Evolutionary conservation across 2,888 invertebrate species (phyloP).

Genomic region (Parapristionchus giblindavisi): DNA sequence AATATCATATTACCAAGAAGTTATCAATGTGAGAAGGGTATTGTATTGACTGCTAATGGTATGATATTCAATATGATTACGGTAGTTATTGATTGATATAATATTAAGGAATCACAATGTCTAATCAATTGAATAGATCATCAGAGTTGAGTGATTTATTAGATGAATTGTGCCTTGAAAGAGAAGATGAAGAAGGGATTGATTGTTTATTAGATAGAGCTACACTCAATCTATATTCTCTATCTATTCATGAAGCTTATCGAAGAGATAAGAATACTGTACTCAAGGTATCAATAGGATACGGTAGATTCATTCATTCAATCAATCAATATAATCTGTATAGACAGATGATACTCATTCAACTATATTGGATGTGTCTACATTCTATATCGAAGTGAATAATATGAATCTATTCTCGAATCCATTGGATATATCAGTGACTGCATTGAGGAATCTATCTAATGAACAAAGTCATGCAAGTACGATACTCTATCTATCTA

Average conservation of each 20-base stretch:
- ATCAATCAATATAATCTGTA: constrained; percentile 3
- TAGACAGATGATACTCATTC: neutral
- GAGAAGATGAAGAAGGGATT: constrained; percentile 38
- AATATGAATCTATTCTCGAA: constrained; percentile 21
- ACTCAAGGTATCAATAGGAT: neutral
- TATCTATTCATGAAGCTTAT: constrained; percentile 40
- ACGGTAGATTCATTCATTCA: neutral
- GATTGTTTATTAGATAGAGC: constrained; percentile 63
- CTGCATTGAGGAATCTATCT: constrained; percentile 28
- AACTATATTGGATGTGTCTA: constrained; percentile 10
- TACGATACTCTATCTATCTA: neutral
- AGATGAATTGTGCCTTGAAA: constrained; percentile 38
- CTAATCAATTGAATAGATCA: constrained; percentile 6
- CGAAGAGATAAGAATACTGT: constrained; percentile 13
- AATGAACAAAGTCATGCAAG: constrained; percentile 35
- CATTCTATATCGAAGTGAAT: constrained; percentile 8
- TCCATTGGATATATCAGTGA: constrained; percentile 29
- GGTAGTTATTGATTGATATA: neutral
- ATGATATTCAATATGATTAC: neutral
- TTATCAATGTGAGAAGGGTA: constrained; percentile 15
- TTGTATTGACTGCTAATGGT: constrained; percentile 41
- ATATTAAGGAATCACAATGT: constrained; percentile 10
- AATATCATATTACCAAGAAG: constrained; percentile 21
- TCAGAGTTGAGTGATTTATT: constrained; percentile 11
- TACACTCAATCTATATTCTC: constrained; percentile 43